phyloP scores from a whole-genome alignment of 1,140 invertebrate genomes.

The Pseudobourletiella spinata region DNA sequence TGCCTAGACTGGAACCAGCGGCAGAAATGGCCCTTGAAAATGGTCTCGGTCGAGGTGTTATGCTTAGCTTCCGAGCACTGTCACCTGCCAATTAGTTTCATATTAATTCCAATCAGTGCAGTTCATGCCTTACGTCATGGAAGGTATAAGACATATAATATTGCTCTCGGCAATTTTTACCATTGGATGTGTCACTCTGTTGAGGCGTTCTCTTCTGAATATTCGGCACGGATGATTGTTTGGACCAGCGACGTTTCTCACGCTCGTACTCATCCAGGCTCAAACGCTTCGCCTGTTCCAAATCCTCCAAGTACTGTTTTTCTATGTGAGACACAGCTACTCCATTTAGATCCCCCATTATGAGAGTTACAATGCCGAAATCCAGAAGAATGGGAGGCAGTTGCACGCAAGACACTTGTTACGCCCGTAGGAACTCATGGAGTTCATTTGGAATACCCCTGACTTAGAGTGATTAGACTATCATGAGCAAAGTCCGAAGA shows the following conservation, averaged over 20 bases:
- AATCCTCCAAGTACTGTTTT: constrained; percentile 68
- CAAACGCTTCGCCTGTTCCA: constrained; percentile 72
- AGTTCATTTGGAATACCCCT: no score
- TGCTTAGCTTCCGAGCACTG: background rate
- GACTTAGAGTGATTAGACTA: no score
- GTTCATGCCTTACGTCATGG: no score
- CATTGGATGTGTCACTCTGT: no score
- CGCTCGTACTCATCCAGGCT: constrained; percentile 61
- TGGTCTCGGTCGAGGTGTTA: constrained; percentile 22
- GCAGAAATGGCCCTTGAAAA: constrained; percentile 12
- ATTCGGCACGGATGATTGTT: no score
- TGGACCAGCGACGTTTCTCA: constrained; percentile 8
- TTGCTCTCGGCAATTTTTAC: no score
- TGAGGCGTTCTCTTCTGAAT: no score
- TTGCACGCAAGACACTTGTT: background rate
- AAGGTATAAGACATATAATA: no score
- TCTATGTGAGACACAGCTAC: constrained; percentile 42
- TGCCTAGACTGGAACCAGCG: background rate
- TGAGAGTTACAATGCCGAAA: background rate
- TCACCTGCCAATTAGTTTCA: no score
- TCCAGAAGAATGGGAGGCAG: background rate
- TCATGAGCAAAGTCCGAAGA: no score
- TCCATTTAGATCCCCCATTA: constrained; percentile 6
- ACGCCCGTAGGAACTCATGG: no score
- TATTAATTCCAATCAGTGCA: no score